Base-by-base conservation (phyloP, 2,888 invertebrate species). In the Scelioninae gen. 1 region DNA sequence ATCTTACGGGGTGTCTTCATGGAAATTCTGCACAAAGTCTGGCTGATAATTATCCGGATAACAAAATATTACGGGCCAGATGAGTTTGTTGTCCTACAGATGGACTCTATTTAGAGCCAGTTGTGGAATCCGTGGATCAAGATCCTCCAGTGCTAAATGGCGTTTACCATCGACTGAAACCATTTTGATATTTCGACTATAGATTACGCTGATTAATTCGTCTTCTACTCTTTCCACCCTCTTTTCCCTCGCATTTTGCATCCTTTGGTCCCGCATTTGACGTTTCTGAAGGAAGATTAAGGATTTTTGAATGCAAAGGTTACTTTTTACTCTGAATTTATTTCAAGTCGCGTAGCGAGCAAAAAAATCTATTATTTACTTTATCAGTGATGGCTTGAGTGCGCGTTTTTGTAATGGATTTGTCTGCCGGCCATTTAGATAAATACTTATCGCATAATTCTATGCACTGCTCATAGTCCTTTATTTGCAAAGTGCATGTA, bases 21-120 rank as follows among this genome's bases (percentile, higher is more conserved):
- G 94, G 88, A 98, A 96, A 76, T 94, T 94, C 91, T 96, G 95
- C 47, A 99, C 94, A 87, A 98, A 97, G 92, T 99, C 99, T 60
- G 97, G 96, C 88, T 96, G 95, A 77, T 95, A 94, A 89, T 95
- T 95, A 92, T 98, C 98, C 0, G 98, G 98, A 92, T 98, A 99
- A 10, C 97, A 93, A 85, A 98, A 95, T 15, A 97, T 93, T 0
- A 98, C 95, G 0, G 98, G 98, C 98, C 98, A 99, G 63, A 95
- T 93, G 10, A 99, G 92, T 49, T 92, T 91, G 10, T 93, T 93
- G 0, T 95, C 92, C 88, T 94, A 94, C 10, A 96, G 88, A 87
- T 94, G 94, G 0, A 97, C 96, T 63, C 94, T 94, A 77, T 94
- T 93, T 69, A 95, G 94, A 51, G 94, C 94, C 5, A 95, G 93